These are phyloP conservation scores for Acrobasis suavella DNA, from an alignment of 2,888 invertebrate genomes.

Conservation along the genomic window DNA sequence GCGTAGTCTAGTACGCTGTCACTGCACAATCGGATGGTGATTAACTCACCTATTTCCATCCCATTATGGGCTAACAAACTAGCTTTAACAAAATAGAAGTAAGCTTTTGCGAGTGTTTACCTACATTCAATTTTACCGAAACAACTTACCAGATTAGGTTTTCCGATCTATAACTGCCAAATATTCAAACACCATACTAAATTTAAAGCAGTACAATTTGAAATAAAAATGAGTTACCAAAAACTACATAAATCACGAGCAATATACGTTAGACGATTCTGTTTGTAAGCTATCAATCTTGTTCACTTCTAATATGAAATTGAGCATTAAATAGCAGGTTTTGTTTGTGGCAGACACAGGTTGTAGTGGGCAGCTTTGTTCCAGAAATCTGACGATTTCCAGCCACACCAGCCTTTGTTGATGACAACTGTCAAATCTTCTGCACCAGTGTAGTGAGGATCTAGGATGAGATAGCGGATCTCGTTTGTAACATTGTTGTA, in stretches of 20 bases:
- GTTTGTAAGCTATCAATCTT: background rate
- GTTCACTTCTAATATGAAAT: background rate
- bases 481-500: slow-evolving; percentile 91
- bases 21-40: too few species aligned
- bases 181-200: background rate
- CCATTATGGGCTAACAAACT: too few species aligned
- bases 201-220: background rate
- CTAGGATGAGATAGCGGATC: slow-evolving; percentile 95
- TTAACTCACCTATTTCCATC: too few species aligned
- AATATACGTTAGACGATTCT: background rate
- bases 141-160: too few species aligned
- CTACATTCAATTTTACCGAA: too few species aligned
- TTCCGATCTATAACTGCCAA: background rate
- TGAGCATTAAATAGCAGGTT: slow-evolving; percentile 56
- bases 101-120: too few species aligned
- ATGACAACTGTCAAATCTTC: slow-evolving; percentile 90
- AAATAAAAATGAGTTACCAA: background rate
- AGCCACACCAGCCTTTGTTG: slow-evolving; percentile 97
- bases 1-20: too few species aligned
- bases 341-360: slow-evolving; percentile 93
- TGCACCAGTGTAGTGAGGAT: slow-evolving; percentile 97
- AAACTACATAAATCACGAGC: background rate
- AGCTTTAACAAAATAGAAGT: too few species aligned
- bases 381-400: slow-evolving; percentile 98
- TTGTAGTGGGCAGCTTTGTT: slow-evolving; percentile 97